Conservation (phyloP, 2,888 invertebrate genomes). For the Blastobasis lacticolella region DNA sequence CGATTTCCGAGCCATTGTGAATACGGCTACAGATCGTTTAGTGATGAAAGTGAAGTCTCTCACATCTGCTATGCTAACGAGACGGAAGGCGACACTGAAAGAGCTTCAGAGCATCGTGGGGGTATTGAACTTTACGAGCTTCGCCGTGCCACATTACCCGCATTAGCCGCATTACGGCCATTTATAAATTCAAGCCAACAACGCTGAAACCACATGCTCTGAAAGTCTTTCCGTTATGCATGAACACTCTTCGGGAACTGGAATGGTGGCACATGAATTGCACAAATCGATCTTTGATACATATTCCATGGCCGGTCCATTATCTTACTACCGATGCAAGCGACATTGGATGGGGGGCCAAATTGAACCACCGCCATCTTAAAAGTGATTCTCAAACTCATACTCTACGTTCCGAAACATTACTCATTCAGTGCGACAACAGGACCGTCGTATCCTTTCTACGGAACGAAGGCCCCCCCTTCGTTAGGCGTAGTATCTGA, state of each 20-base stretch:
- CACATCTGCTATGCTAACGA: too few species aligned
- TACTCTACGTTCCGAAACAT: too few species aligned
- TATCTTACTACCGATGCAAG: constrained; percentile 13
- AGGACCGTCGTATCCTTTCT: constrained; percentile 15
- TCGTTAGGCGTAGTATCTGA: constrained; percentile 14
- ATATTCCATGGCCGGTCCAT: neutral
- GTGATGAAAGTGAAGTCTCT: neutral
- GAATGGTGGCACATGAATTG: neutral
- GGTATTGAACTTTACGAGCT: neutral
- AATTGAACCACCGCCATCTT: constrained; percentile 12
- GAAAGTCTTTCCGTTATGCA: too few species aligned
- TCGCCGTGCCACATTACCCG: neutral
- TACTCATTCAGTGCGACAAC: constrained; percentile 15
- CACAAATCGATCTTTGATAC: neutral
- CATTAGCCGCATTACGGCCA: neutral
- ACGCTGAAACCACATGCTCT: neutral
- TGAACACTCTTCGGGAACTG: neutral
- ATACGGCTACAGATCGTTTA: neutral
- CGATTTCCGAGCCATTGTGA: too few species aligned
- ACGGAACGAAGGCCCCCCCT: constrained; percentile 21
- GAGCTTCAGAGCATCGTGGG: neutral
- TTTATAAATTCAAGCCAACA: neutral
- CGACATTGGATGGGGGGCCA: constrained; percentile 16
- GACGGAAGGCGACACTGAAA: neutral
- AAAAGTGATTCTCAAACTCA: neutral